phyloP scores from a whole-genome alignment of 2,113 vertebrate genomes.

The Strix aluco region DNA sequence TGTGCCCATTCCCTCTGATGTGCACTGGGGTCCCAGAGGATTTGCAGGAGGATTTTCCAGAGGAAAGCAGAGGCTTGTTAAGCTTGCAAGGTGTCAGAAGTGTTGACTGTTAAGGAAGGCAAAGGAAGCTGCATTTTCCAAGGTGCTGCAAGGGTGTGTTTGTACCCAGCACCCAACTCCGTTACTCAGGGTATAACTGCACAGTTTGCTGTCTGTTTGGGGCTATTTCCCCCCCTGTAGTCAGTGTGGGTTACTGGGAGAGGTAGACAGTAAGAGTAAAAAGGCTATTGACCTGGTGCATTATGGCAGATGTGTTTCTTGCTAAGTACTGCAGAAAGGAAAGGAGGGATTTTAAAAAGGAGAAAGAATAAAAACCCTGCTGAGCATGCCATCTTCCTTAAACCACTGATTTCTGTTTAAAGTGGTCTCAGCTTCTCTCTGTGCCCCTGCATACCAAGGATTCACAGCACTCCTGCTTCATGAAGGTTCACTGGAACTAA shows the following conservation, averaged over 20 bases:
- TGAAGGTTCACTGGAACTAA: neutral
- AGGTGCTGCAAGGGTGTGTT: neutral
- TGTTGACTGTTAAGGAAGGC: neutral
- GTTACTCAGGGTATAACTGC: neutral
- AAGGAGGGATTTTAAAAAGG: neutral
- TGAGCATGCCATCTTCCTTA: neutral
- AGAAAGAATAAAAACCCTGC: neutral
- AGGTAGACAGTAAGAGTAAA: neutral
- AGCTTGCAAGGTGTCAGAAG: neutral
- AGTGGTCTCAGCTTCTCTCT: neutral
- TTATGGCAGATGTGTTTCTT: neutral
- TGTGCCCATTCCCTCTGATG: neutral
- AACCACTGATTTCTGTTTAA: neutral
- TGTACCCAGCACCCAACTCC: neutral
- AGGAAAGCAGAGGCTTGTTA: neutral
- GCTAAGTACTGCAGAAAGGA: neutral
- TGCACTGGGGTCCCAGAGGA: neutral
- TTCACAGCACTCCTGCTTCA: neutral
- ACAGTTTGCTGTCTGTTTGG: neutral
- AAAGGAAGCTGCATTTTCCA: neutral
- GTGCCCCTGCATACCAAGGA: neutral
- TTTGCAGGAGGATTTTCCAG: neutral
- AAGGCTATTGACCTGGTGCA: neutral
- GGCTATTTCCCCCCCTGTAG: rapidly evolving
- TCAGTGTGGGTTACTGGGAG: neutral